Evolutionary conservation across 2,113 vertebrate genomes (phyloP).

Genomic region (Pygoscelis adeliae): DNA sequence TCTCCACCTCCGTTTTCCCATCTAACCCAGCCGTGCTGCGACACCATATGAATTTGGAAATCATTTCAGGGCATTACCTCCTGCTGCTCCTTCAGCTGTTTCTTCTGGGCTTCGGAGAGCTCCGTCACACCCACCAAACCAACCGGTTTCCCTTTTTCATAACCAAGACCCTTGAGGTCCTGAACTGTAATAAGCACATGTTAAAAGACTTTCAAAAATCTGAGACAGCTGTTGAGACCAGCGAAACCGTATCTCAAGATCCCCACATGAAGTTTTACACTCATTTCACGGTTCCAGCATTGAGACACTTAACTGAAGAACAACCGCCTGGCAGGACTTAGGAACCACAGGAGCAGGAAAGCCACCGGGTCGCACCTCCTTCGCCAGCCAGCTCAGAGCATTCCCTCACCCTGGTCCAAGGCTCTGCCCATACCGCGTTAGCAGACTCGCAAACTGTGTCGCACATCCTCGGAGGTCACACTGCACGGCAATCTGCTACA

Average conservation of each 20-base stretch:
- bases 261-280: not conserved
- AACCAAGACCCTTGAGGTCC: constrained; percentile 93
- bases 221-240: not conserved
- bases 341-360: not conserved
- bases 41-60: not conserved
- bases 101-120: constrained; percentile 94
- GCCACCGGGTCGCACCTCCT: accelerated
- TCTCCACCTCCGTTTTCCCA: not conserved
- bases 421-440: accelerated
- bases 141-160: constrained; percentile 93
- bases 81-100: constrained; percentile 95
- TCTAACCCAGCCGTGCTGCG: not conserved
- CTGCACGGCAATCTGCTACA: not conserved
- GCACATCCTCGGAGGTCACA: not conserved
- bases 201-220: not conserved
- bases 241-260: not conserved
- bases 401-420: not conserved
- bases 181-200: constrained; percentile 77
- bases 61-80: constrained; percentile 77
- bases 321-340: not conserved
- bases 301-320: not conserved
- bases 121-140: constrained; percentile 95
- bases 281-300: not conserved
- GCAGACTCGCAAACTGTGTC: accelerated
- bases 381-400: not conserved